Conservation (phyloP, 2,888 invertebrate species). For the Pheosia tremula region DNA sequence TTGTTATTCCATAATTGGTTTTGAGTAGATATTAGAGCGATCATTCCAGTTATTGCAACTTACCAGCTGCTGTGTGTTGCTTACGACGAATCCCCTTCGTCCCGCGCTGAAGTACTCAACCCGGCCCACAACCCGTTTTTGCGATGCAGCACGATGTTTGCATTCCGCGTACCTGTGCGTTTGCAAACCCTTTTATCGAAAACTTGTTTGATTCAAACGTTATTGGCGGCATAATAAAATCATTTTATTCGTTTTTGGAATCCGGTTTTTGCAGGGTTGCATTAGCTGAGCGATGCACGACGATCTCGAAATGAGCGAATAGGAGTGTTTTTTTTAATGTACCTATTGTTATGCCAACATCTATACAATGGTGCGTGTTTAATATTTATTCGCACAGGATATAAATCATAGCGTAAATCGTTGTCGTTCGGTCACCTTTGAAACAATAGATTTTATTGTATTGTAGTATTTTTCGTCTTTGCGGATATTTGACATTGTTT, state of each 20-base stretch:
- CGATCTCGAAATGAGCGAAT: conserved; percentile 47
- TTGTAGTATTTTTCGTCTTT: no score
- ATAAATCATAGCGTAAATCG: conserved; percentile 7
- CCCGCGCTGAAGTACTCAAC: conserved; percentile 36
- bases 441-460: conserved; percentile 13
- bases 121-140: conserved; percentile 57
- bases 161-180: conserved; percentile 70
- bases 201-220: conserved; percentile 48
- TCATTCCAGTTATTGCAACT: conserved; percentile 42
- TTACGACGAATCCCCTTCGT: conserved; percentile 35
- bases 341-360: conserved; percentile 41
- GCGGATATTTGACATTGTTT: no score
- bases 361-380: conserved; percentile 27
- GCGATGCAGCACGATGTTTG: conserved; percentile 66
- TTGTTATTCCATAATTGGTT: no score
- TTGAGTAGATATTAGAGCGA: neutral
- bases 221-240: conserved; percentile 29
- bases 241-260: conserved; percentile 31
- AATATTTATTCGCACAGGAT: neutral
- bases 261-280: conserved; percentile 42
- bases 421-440: conserved; percentile 12
- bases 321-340: conserved; percentile 38
- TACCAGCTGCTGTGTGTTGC: conserved; percentile 42
- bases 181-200: conserved; percentile 58
- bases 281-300: conserved; percentile 44